A percentile compares a stretch with the other conserved stretches of the same genome.
phyloP scores from a whole-genome alignment of 53 echinoderm and acorn worm species.

The Antedon mediterranea region DNA sequence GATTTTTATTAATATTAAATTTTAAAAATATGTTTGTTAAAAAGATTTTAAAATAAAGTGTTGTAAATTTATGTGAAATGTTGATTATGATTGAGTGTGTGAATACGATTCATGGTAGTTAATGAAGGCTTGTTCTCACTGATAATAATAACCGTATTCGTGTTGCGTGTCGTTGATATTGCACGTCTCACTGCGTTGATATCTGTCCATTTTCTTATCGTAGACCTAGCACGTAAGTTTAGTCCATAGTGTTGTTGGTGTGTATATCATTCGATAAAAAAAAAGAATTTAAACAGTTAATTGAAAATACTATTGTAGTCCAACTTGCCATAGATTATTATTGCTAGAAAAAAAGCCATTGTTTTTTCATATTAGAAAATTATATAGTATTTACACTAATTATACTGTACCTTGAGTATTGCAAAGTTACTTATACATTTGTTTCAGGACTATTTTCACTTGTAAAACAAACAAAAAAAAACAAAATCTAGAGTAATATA shows the following conservation, averaged over 20 bases:
- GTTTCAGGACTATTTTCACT: background rate
- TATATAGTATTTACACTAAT: background rate
- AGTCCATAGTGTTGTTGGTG: background rate
- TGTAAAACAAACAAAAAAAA: background rate
- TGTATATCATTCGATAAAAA: background rate
- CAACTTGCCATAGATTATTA: background rate
- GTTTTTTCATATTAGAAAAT: background rate
- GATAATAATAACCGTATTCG: background rate
- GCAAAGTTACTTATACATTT: background rate
- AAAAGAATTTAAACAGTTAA: background rate
- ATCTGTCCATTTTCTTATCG: background rate
- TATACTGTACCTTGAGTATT: background rate
- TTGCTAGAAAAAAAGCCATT: background rate
- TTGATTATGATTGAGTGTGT: background rate
- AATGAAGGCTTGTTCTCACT: background rate
- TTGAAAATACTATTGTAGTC: background rate
- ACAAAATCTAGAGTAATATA: too few species aligned
- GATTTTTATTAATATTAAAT: background rate
- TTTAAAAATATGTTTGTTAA: background rate
- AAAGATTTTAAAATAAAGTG: background rate
- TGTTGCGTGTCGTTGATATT: background rate
- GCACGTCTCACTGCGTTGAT: background rate
- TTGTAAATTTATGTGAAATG: background rate
- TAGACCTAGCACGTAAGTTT: background rate
- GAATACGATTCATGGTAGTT: background rate